phyloP scores from a whole-genome alignment of 1,140 invertebrate species.

The Myzus persicae region DNA sequence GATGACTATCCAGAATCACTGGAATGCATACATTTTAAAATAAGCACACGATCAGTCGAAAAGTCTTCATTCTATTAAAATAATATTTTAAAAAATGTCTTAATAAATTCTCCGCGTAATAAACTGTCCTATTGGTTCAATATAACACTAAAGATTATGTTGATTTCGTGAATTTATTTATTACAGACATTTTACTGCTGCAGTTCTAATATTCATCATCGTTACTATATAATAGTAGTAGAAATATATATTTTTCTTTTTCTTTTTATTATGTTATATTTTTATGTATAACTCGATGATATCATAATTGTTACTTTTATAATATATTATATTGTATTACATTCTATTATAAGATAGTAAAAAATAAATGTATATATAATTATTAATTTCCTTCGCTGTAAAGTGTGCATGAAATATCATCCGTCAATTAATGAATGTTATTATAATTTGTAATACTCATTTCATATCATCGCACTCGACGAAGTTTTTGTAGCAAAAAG shows the following conservation, averaged over 20 bases:
- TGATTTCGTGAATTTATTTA: background rate
- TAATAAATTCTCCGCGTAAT: background rate
- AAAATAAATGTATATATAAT: background rate
- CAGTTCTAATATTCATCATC: background rate
- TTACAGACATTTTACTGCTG: background rate
- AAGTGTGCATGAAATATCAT: too few relatives aligned
- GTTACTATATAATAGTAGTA: too few relatives aligned
- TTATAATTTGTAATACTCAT: background rate
- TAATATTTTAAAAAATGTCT: background rate
- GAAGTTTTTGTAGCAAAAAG: too few relatives aligned
- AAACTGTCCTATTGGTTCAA: background rate
- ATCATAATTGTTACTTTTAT: too few relatives aligned
- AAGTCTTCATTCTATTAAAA: background rate
- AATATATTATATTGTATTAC: too few relatives aligned
- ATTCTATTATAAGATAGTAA: background rate
- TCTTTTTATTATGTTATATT: too few relatives aligned
- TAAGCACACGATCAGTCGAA: background rate
- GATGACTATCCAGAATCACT: background rate
- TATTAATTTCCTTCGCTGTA: background rate
- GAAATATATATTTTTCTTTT: too few relatives aligned
- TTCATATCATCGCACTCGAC: background rate
- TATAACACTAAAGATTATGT: background rate
- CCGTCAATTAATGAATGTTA: too few relatives aligned
- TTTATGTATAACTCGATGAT: too few relatives aligned
- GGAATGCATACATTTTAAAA: background rate